Evolutionary conservation across 2,113 vertebrate genomes (phyloP).

Genomic region (Sula dactylatra): DNA sequence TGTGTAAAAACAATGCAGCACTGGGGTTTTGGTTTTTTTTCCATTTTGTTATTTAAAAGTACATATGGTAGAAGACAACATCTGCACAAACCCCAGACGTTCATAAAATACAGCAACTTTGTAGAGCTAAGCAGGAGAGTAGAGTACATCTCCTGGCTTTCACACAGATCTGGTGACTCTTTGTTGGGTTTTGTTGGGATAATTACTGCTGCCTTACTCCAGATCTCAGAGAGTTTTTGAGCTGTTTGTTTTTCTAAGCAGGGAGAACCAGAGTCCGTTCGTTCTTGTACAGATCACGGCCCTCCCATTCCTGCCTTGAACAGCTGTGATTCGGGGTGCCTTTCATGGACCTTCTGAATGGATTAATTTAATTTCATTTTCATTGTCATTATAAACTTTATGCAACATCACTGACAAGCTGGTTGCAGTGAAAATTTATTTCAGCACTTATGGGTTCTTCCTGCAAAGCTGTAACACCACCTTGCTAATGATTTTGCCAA

Average conservation of each 20-base stretch:
- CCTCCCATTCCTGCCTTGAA: neutral
- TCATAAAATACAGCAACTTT: neutral
- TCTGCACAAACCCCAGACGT: neutral
- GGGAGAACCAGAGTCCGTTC: neutral
- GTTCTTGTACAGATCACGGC: neutral
- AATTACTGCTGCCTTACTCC: neutral
- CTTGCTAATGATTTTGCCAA: neutral
- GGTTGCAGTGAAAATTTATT: neutral
- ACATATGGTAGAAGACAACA: neutral
- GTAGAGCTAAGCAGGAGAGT: neutral
- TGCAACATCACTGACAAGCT: neutral
- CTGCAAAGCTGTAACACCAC: neutral
- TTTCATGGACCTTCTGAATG: neutral
- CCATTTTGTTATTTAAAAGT: neutral
- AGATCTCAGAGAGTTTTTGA: neutral
- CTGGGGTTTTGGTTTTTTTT: rapidly evolving
- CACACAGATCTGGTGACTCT: neutral
- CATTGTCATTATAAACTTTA: neutral
- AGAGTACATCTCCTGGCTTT: neutral
- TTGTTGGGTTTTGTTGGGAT: neutral
- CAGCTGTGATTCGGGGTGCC: neutral
- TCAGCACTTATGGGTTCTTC: neutral
- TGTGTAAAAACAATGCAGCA: neutral
- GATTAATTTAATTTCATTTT: neutral
- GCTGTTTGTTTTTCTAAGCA: neutral